These are phyloP conservation scores for Dryobates pubescens DNA, from an alignment of 2,797 vertebrate genomes.

Conservation along the genomic window DNA sequence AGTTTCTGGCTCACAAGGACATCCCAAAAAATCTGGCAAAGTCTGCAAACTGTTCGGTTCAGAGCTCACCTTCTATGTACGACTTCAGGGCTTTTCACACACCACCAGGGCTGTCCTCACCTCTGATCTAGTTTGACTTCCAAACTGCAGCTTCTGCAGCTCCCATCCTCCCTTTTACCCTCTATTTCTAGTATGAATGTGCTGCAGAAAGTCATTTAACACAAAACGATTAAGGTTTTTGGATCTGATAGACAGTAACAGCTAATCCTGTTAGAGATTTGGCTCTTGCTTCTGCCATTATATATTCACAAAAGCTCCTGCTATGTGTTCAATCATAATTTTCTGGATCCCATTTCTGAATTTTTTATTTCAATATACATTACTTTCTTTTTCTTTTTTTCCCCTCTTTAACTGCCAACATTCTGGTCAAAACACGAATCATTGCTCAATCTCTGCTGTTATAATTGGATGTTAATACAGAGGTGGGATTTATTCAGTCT, in stretches of 20 bases:
- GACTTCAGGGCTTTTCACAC: neutral
- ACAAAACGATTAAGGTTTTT: slow-evolving; percentile 43
- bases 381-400: neutral
- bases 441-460: slow-evolving; percentile 68
- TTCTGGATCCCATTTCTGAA: slow-evolving; percentile 46
- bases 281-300: slow-evolving; percentile 29
- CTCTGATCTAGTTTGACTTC: neutral
- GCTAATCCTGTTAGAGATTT: slow-evolving; percentile 63
- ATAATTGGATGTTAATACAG: slow-evolving; percentile 79
- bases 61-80: neutral
- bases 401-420: slow-evolving; percentile 40
- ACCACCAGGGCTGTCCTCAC: neutral
- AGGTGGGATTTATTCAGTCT: slow-evolving; percentile 48
- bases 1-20: neutral
- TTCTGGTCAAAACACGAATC: slow-evolving; percentile 74
- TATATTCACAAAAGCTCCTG: slow-evolving; percentile 58
- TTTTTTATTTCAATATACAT: slow-evolving; percentile 59
- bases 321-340: slow-evolving; percentile 47
- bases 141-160: neutral
- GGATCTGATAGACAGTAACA: slow-evolving; percentile 47
- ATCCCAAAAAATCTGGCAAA: neutral
- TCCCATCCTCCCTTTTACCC: neutral
- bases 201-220: slow-evolving; percentile 43
- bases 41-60: neutral
- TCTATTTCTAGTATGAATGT: slow-evolving; percentile 10